Conservation (phyloP, 1,140 invertebrate species). For the Aethina tumida region DNA sequence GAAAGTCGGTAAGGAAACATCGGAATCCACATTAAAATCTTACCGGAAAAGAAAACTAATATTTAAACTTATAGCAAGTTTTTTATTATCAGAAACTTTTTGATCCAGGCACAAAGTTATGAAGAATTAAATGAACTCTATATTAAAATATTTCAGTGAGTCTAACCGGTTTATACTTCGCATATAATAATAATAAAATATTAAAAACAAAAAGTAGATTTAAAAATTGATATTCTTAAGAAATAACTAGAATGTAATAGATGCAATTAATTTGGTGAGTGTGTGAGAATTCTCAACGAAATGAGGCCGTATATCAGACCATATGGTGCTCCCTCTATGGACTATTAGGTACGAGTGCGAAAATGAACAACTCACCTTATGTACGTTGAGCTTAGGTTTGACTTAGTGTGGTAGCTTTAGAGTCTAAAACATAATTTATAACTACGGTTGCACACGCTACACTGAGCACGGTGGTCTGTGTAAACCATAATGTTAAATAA, state of each 20-base stretch:
- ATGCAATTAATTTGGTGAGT: constrained; percentile 11
- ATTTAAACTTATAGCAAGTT: constrained; percentile 9
- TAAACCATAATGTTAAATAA: constrained; percentile 10
- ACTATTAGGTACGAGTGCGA: constrained; percentile 13
- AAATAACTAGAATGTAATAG: constrained; percentile 9
- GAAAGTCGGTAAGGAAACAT: constrained; percentile 7
- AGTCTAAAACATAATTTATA: constrained; percentile 13
- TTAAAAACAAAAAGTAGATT: too few species aligned
- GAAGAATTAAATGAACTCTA: too few species aligned
- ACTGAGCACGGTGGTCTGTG: too few species aligned
- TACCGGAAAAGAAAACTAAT: constrained; percentile 15
- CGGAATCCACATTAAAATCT: constrained; percentile 14
- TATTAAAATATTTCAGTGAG: too few species aligned
- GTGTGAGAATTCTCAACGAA: constrained; percentile 7
- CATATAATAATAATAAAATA: too few species aligned
- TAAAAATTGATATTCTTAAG: too few species aligned
- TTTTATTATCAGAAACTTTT: too few species aligned
- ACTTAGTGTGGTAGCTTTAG: constrained; percentile 17
- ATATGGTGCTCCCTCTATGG: constrained; percentile 16
- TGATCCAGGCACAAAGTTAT: too few species aligned
- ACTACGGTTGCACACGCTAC: constrained; percentile 6
- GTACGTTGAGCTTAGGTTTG: constrained; percentile 16
- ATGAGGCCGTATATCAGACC: constrained; percentile 10
- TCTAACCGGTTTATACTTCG: too few species aligned
- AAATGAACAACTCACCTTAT: constrained; percentile 21